phyloP scores from a whole-genome alignment of 1,140 invertebrate species.

The Aphaenogaster ashmeadi region DNA sequence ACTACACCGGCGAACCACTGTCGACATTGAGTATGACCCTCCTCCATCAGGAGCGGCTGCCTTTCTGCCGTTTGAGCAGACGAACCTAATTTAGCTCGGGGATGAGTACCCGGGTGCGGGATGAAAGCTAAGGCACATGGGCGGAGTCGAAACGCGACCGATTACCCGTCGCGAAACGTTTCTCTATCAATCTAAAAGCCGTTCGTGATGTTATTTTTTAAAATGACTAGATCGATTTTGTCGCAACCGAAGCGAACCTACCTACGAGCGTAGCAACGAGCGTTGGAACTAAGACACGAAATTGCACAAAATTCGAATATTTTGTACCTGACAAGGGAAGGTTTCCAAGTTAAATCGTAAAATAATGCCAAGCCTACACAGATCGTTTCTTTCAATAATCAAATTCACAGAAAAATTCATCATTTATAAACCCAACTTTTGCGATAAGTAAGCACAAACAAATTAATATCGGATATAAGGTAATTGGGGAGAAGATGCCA shows the following conservation, averaged over 20 bases:
- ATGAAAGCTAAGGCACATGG: constrained; percentile 7
- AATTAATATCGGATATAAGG: too few relatives aligned
- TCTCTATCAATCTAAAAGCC: neutral
- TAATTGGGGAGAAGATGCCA: too few relatives aligned
- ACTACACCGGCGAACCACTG: neutral
- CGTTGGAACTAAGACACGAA: neutral
- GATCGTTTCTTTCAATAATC: too few relatives aligned
- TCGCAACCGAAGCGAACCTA: neutral
- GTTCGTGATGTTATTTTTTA: neutral
- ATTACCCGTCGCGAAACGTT: neutral
- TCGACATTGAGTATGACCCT: neutral
- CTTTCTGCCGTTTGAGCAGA: constrained; percentile 39
- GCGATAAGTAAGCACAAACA: too few relatives aligned
- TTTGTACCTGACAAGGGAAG: too few relatives aligned
- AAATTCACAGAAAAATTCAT: too few relatives aligned
- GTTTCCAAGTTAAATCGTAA: too few relatives aligned
- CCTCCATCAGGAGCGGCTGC: neutral
- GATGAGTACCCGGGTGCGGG: neutral
- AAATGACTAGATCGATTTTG: neutral
- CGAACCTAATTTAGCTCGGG: constrained; percentile 42
- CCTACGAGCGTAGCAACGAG: neutral
- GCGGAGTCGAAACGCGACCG: neutral
- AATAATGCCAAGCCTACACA: too few relatives aligned
- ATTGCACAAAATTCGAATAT: neutral
- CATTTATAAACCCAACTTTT: too few relatives aligned